phyloP scores from a whole-genome alignment of 2,797 vertebrate genomes.

The Spinibarbus caldwelli region DNA sequence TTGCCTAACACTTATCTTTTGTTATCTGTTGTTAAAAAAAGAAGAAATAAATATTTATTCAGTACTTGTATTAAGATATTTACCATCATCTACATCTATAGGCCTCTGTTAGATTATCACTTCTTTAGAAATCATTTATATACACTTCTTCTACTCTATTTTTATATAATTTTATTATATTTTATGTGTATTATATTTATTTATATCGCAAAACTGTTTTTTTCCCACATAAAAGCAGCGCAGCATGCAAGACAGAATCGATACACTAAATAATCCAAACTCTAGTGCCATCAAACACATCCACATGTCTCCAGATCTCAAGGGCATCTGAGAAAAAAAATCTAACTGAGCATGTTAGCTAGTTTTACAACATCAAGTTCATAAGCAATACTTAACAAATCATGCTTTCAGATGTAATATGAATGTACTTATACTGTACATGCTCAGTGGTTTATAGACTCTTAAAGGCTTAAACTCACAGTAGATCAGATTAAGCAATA shows the following conservation, averaged over 20 bases:
- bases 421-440: background rate
- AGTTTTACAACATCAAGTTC: conserved; percentile 1
- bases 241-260: background rate
- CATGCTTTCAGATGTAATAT: background rate
- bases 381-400: background rate
- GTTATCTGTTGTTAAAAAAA: too few relatives aligned
- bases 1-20: background rate
- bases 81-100: background rate
- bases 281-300: background rate
- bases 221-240: background rate
- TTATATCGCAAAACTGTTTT: background rate
- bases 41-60: background rate
- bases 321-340: too few relatives aligned
- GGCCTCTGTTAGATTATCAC: background rate
- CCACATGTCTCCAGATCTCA: background rate
- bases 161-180: background rate
- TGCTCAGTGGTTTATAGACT: background rate
- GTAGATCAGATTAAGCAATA: conserved; percentile 16
- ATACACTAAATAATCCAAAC: background rate
- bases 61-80: background rate
- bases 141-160: background rate
- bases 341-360: background rate
- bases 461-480: background rate
- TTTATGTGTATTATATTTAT: background rate
- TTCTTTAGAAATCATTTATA: background rate